Evolutionary conservation across 2,888 invertebrate species (phyloP).

Genomic region (Sminthurides aquaticus): DNA sequence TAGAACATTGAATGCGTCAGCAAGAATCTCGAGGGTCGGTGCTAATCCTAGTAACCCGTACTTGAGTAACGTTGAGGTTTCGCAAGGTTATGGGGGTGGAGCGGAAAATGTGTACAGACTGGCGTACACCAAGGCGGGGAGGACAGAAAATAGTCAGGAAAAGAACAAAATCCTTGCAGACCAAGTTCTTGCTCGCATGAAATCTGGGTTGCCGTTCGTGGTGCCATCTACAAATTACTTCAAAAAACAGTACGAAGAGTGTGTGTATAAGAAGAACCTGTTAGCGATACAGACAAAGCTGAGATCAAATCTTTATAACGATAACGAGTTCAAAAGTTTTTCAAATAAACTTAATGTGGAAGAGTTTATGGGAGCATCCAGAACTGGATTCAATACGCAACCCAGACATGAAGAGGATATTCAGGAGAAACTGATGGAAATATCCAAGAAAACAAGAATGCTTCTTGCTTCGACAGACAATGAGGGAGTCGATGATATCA

Average conservation of each 20-base stretch:
- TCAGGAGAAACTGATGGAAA: no score
- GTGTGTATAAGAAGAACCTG: not conserved
- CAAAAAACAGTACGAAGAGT: conserved; percentile 5
- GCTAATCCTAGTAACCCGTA: not conserved
- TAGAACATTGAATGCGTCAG: not conserved
- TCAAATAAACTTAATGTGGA: not conserved
- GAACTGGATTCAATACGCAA: no score
- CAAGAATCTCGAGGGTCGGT: not conserved
- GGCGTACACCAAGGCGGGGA: no score
- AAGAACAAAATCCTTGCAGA: not conserved
- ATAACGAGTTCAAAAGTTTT: not conserved
- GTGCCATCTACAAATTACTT: not conserved
- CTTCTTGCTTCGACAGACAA: no score
- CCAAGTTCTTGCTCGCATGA: not conserved
- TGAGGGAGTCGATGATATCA: no score
- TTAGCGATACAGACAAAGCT: not conserved
- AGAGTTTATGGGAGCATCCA: no score
- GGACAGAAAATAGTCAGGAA: not conserved
- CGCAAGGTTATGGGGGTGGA: not conserved
- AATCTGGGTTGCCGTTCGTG: not conserved
- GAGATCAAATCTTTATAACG: not conserved
- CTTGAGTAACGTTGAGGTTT: not conserved
- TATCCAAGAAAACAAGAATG: no score
- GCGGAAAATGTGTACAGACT: no score
- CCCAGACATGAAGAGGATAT: no score